phyloP scores from a whole-genome alignment of 1,140 invertebrate species.

The Pseudomyrmex cubaensis region DNA sequence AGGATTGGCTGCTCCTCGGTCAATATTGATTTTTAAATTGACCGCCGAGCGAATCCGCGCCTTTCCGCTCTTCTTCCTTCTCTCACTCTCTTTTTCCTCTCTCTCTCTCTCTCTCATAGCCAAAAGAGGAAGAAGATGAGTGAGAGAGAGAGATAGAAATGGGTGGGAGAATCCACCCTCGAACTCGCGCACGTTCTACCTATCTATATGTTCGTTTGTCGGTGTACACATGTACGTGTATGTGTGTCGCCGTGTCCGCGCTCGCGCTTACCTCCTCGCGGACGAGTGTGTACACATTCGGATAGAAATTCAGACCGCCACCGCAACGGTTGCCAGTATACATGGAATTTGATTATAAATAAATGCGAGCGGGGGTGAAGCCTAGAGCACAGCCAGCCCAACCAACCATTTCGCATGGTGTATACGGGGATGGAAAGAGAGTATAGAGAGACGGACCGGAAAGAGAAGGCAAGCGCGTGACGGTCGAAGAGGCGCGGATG shows the following conservation, averaged over 20 bases:
- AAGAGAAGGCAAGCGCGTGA: conserved; percentile 60
- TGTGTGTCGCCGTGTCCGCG: conserved; percentile 19
- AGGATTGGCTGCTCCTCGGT: conserved; percentile 84
- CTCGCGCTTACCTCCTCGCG: conserved; percentile 52
- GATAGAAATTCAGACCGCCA: conserved; percentile 82
- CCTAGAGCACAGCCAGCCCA: conserved; percentile 45
- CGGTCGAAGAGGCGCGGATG: conserved; percentile 27
- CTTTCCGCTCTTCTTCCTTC: conserved; percentile 28
- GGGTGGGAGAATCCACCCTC: conserved; percentile 70
- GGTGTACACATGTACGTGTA: conserved; percentile 9
- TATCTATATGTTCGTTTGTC: conserved; percentile 45
- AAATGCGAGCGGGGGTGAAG: conserved; percentile 79
- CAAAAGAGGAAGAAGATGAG: background rate
- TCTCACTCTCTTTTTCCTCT: background rate
- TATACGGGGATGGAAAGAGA: conserved; percentile 65
- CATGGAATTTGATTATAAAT: conserved; percentile 86
- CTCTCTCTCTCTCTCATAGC: background rate
- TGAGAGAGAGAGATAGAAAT: conserved; percentile 17
- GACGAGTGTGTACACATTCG: conserved; percentile 74
- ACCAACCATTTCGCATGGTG: conserved; percentile 73
- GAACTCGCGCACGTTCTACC: conserved; percentile 54
- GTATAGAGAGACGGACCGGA: conserved; percentile 28
- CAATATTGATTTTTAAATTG: conserved; percentile 86
- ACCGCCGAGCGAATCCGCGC: conserved; percentile 83
- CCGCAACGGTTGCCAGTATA: conserved; percentile 79